These are phyloP conservation scores for Solea senegalensis DNA, from an alignment of 2,113 vertebrate genomes.

Conservation along the genomic window DNA sequence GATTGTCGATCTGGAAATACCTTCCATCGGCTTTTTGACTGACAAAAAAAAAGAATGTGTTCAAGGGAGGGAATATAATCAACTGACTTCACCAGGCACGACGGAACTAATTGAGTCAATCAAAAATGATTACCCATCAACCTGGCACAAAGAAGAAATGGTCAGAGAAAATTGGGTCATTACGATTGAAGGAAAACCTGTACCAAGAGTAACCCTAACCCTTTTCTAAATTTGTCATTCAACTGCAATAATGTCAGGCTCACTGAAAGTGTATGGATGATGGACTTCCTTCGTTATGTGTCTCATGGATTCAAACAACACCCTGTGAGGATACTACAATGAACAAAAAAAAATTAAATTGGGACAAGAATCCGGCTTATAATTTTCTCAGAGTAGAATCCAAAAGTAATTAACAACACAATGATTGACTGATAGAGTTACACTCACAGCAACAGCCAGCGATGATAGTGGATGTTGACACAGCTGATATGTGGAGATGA, in stretches of 20 bases:
- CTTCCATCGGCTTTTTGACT: conserved; percentile 12
- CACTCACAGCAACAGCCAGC: conserved; percentile 69
- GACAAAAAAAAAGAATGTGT: conserved; percentile 22
- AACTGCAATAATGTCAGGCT: not conserved
- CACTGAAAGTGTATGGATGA: conserved; percentile 25
- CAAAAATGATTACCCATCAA: conserved; percentile 46
- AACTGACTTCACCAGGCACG: conserved; percentile 32
- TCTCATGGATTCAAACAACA: conserved; percentile 47
- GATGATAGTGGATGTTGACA: conserved; percentile 71
- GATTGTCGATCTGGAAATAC: conserved; percentile 3
- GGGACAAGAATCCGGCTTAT: conserved; percentile 42
- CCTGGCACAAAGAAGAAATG: conserved; percentile 38
- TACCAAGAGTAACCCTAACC: conserved; percentile 7
- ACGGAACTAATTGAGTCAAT: conserved; percentile 48
- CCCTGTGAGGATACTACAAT: conserved; percentile 18
- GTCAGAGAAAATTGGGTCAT: conserved; percentile 42
- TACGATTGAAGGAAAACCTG: conserved; percentile 6
- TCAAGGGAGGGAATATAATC: conserved; percentile 33
- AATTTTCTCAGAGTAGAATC: conserved; percentile 51
- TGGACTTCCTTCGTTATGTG: conserved; percentile 44
- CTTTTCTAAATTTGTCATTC: conserved; percentile 31
- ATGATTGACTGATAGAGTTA: conserved; percentile 72
- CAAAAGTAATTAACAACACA: conserved; percentile 63
- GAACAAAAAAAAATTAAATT: conserved; percentile 37
- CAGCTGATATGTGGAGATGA: conserved; percentile 71